Percentiles rank a stretch among this genome's conserved stretches.
These are phyloP conservation scores for Enoplosus armatus DNA, from an alignment of 2,797 vertebrate genomes.

Conservation along the genomic window DNA sequence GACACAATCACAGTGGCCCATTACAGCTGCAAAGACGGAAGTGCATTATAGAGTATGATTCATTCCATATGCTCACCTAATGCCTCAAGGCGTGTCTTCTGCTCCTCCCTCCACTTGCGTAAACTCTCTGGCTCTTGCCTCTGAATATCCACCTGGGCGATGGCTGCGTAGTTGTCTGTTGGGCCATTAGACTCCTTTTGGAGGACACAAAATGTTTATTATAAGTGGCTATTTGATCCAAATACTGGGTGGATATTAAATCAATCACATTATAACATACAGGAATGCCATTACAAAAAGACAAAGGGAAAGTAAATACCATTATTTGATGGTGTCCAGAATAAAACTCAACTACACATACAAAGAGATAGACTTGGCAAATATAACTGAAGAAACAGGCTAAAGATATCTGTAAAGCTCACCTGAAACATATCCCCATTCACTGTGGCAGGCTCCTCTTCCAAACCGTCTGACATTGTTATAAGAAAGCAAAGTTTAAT, in stretches of 20 bases:
- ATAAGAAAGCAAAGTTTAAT: slow-evolving; percentile 38
- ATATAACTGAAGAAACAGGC: neutral
- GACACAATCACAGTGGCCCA: neutral
- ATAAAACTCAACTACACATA: neutral
- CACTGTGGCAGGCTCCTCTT: slow-evolving; percentile 77
- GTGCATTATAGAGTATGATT: neutral
- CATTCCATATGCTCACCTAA: slow-evolving; percentile 85
- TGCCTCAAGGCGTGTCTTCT: slow-evolving; percentile 92
- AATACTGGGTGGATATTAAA: neutral
- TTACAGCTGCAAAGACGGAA: neutral
- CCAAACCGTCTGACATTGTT: slow-evolving; percentile 82
- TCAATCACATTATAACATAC: neutral
- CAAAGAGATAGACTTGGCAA: neutral
- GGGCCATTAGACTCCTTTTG: slow-evolving; percentile 91
- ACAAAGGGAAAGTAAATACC: rapidly evolving
- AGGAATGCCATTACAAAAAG: neutral
- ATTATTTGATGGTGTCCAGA: neutral
- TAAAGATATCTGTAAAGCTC: slow-evolving; percentile 51
- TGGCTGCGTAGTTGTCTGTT: slow-evolving; percentile 92
- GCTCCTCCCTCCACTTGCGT: slow-evolving; percentile 97
- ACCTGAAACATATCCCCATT: slow-evolving; percentile 92
- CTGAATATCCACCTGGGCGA: slow-evolving; percentile 93
- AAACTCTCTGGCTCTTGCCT: slow-evolving; percentile 98
- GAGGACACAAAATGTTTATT: slow-evolving; percentile 29
- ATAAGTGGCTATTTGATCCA: neutral